Conservation (phyloP, 2,113 vertebrate genomes). For the Siphamia tubifer region DNA sequence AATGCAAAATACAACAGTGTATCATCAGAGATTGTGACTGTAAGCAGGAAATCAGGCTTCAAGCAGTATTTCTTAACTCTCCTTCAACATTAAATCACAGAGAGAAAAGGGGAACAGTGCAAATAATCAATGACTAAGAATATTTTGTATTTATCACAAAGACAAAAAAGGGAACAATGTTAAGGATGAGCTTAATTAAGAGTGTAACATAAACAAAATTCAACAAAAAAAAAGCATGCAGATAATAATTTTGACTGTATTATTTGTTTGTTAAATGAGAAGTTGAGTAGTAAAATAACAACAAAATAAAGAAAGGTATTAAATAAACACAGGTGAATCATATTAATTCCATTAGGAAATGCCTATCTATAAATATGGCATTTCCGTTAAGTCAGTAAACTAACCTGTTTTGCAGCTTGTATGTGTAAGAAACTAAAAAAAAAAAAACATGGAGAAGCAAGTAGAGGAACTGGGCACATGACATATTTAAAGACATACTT, state of each 20-base stretch:
- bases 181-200: too few relatives aligned
- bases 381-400: not conserved
- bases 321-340: too few relatives aligned
- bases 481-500: not conserved
- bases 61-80: not conserved
- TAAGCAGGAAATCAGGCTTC: constrained; percentile 12
- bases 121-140: not conserved
- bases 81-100: not conserved
- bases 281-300: too few relatives aligned
- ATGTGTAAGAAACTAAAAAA: not conserved
- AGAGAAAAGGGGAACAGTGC: not conserved
- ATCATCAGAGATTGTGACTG: not conserved
- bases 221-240: too few relatives aligned
- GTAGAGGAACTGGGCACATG: constrained; percentile 8
- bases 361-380: too few relatives aligned
- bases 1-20: constrained; percentile 57
- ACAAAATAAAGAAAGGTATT: too few relatives aligned
- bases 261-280: too few relatives aligned
- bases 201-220: too few relatives aligned
- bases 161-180: too few relatives aligned
- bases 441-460: not conserved
- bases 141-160: too few relatives aligned
- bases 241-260: too few relatives aligned
- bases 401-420: not conserved
- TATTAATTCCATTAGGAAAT: too few relatives aligned